These are phyloP conservation scores for Apodemus speciosus DNA, from an alignment of 2,113 vertebrate species.

Conservation along the genomic window DNA sequence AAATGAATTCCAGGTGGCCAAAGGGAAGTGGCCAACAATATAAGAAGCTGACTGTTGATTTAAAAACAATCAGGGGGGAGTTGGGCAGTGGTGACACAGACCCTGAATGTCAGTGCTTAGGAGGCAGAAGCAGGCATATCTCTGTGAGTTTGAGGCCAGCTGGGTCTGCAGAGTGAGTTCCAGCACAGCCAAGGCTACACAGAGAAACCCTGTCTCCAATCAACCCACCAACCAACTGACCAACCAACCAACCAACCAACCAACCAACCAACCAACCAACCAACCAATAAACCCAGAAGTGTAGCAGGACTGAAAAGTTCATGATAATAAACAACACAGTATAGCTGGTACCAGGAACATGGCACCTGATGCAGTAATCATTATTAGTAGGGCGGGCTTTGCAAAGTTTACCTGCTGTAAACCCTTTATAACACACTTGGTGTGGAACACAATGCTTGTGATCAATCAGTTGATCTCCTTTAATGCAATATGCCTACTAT, in stretches of 20 bases:
- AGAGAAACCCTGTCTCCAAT: background rate
- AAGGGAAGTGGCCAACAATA: conserved; percentile 55
- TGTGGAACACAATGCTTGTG: rapidly evolving
- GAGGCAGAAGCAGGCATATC: background rate
- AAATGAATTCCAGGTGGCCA: conserved; percentile 73
- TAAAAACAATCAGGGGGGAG: conserved; percentile 14
- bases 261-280: too few species aligned
- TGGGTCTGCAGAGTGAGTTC: background rate
- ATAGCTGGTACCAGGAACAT: too few species aligned
- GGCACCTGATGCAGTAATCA: background rate
- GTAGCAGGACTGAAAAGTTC: background rate
- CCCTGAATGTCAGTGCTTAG: background rate
- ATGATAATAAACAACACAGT: background rate
- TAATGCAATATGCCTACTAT: too few species aligned
- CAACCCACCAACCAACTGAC: too few species aligned
- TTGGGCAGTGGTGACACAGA: background rate
- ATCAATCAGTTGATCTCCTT: too few species aligned
- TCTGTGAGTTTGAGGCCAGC: background rate
- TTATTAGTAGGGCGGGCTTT: background rate
- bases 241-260: too few species aligned
- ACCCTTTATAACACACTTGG: background rate
- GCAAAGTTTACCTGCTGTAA: background rate
- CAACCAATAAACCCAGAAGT: background rate
- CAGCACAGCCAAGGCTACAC: background rate
- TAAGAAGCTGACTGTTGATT: conserved; percentile 71